These are phyloP conservation scores for Gnathonemus longibarbis DNA, from an alignment of 2,113 vertebrate species.

Conservation along the genomic window DNA sequence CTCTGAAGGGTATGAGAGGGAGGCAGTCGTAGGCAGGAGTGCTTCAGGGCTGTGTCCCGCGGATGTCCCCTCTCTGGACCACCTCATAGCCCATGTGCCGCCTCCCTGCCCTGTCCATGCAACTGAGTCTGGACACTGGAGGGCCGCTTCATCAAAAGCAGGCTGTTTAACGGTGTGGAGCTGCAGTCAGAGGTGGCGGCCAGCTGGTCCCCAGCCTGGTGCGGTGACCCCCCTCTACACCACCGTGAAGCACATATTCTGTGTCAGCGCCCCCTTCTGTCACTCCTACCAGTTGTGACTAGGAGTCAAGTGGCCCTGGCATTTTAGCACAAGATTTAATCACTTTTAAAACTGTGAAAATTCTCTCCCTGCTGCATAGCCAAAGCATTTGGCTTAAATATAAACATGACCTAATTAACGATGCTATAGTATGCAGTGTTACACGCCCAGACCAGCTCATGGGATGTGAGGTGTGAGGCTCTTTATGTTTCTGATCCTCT, in stretches of 20 bases:
- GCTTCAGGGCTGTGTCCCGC: not conserved
- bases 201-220: not conserved
- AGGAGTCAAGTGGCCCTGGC: not conserved
- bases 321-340: not conserved
- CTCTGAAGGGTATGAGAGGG: slow-evolving; percentile 14
- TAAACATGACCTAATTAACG: not conserved
- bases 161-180: not conserved
- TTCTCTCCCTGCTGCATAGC: not conserved
- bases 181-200: not conserved
- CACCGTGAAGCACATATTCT: not conserved
- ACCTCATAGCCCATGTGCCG: not conserved
- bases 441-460: not conserved
- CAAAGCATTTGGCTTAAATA: not conserved
- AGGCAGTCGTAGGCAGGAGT: not conserved
- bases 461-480: not conserved
- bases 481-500: not conserved
- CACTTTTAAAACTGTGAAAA: not conserved
- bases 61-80: not conserved
- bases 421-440: not conserved
- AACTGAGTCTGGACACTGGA: not conserved
- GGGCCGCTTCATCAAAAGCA: not conserved
- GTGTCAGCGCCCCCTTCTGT: not conserved
- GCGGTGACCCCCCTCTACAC: not conserved
- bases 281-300: not conserved
- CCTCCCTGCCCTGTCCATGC: not conserved